Base-by-base conservation (phyloP, 2,888 invertebrate genomes). In the Sarcophaga caerulescens region DNA sequence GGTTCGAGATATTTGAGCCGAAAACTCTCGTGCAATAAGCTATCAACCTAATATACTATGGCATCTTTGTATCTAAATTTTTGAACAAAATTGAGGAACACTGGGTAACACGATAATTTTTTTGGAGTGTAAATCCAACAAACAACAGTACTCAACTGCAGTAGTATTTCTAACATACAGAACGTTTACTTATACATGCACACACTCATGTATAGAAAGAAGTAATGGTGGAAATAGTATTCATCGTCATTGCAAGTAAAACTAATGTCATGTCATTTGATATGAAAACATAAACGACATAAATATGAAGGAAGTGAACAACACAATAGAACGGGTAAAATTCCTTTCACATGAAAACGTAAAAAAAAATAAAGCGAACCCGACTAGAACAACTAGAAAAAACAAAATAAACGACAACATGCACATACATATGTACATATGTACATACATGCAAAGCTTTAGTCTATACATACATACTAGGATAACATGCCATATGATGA, bases 241-340 rank as follows among this genome's bases (percentile, higher is more conserved):
- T 70, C 19, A 14, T 77, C n/a, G 45, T 76, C 52, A 21, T 47
- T 60, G 81, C 78, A 78, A 81, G 62, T 71, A 78, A 81, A 81
- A 78, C 81, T 81, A 86, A 81, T 84, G 81, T 84, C 86, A 84
- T 84, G 78, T 77, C 78, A 81, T 84, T 84, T 75, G 66, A 75
- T 76, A 81, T 86, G 78, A 81, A 86, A 81, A 65, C 78, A 71
- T 71, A 78, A 71, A 74, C 78, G 81, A 84, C 81, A 84, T 84
- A 78, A 78, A 84, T 78, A 78, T 81, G 75, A 86, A 84, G 84
- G 81, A 84, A 86, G 75, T 75, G 68, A 78, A 75, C 66, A 81
- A 52, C 70, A 81, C 14, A 52, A 52, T 17, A 52, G 52, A 52
- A 52, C 17, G 52, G 17, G 57, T 73, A 76, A 65, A 79, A 65